Base-by-base conservation (phyloP, 2,113 vertebrate genomes). In the Fulmarus glacialis region DNA sequence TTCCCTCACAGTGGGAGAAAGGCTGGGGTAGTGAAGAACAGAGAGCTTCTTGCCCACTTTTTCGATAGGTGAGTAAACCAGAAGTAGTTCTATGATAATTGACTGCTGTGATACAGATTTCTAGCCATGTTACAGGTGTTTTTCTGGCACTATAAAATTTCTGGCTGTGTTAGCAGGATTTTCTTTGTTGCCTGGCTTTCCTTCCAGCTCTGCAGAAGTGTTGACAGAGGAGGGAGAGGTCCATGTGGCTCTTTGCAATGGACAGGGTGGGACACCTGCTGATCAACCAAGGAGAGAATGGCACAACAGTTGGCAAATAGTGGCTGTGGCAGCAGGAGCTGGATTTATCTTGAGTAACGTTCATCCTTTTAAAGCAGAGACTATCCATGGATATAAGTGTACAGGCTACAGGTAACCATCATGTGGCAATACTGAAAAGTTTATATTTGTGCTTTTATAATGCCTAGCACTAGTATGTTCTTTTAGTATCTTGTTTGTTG, bases 241-340 rank as follows among this genome's bases (percentile, higher is more conserved):
- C 38, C 99, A 99, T 1, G 98, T 99, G 75, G 98, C 99, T 47
- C 96, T 99, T 66, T 99, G 99, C 95, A 99, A 97, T 30, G 99
- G 99, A 27, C 99, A 99, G 96, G 99, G 99, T 8, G 99, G 99
- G 12, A 99, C 99, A 15, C 99, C 99, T 14, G 99, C 91, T 6
- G 99, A 99, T 93, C 98, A 97, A 32, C 99, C 99, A 2, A 95
- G 88, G 94, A 98, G 99, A 87, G 99, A 99, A 82, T 99, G 99
- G 99, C 99, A 99, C 97, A 99, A 99, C 98, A 99, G 99, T 97
- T 99, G 99, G 99, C 99, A 99, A 97, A 98, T 98, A 29, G 99
- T 98, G 86, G 98, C 99, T 27, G 98, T 99, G 99, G 99, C 99
- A 79, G 99, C 99, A 3, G 98, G 97, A 53, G 99, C 99, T 3